Evolutionary conservation across 2,888 invertebrate genomes (phyloP).

Genomic region (Ormyrus thymus): DNA sequence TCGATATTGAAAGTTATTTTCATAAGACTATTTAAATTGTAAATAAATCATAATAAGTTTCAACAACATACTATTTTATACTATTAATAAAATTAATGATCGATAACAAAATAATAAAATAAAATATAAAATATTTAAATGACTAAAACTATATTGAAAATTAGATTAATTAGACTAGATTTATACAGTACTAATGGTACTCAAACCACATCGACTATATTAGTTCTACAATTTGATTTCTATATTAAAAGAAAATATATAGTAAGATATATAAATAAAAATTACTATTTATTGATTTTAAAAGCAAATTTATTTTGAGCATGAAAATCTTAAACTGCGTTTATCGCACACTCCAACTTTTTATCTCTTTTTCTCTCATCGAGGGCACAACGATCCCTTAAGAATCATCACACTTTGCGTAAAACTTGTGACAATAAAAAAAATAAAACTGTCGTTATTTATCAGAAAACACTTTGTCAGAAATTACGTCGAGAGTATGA

Average conservation of each 20-base stretch:
- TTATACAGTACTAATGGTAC: conserved; percentile 5
- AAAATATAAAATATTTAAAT: conserved; percentile 1
- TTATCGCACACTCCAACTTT: too few relatives aligned
- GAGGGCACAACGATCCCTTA: conserved; percentile 17
- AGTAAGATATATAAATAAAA: too few relatives aligned
- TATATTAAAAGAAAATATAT: not conserved
- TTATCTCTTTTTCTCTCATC: conserved; percentile 6
- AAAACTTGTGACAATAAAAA: conserved; percentile 14
- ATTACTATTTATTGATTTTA: not conserved
- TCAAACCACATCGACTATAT: not conserved
- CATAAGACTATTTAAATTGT: not conserved
- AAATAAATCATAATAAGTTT: conserved; percentile 4
- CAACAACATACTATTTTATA: not conserved
- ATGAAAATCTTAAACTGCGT: conserved; percentile 10
- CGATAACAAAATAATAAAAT: conserved; percentile 6
- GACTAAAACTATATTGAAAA: too few relatives aligned
- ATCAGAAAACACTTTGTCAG: conserved; percentile 30
- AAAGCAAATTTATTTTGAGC: conserved; percentile 38
- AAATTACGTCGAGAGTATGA: conserved; percentile 48
- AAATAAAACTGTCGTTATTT: conserved; percentile 20
- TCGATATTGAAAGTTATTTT: too few relatives aligned
- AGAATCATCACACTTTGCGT: not conserved
- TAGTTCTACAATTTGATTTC: not conserved
- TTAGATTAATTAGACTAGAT: conserved; percentile 21
- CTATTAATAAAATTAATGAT: not conserved